Base-by-base conservation (phyloP, 2,797 vertebrate species). In the Lerista edwardsae region DNA sequence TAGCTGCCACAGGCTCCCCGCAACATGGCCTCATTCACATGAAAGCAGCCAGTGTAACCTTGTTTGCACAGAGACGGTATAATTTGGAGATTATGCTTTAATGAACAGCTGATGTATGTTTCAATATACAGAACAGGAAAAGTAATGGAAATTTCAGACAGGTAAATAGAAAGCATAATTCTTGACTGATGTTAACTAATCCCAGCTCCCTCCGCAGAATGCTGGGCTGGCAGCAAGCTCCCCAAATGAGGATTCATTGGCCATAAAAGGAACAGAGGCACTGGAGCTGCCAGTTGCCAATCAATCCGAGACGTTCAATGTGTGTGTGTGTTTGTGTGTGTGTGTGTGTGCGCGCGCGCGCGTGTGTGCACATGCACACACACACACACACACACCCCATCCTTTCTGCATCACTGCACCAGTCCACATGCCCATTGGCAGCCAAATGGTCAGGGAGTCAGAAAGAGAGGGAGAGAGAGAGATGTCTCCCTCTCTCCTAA, bases 81-180 rank as follows among this genome's bases (percentile, higher is more conserved):
- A 69, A 84, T 71, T 75, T 71, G 83, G 85, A 93, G 82, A 80
- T 82, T 79, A 82, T 39, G 74, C 88, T 87, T 88, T 89, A 92
- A 92, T 85, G 91, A 94, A 90, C 9, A 83, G 87, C 91, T 92
- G 92, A 92, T 84, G 85, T 87, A 89, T 74, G 89, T 82, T 92
- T 91, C 91, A 90, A 88, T 90, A 88, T 1, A 86, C 27, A 0
- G 57, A 86, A 39, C 82, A 82, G 83, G 89, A 85, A 73, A 80
- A 85, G 84, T 84, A 76, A 23, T 2, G 73, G 90, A 51, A 89
- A 86, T 91, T 67, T 89, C 25, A 44, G 85, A 68, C 0, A 5
- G 89, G 91, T 88, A 84, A 89, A 85, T 15, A 75, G 80, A 25
- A 57, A 47, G 71, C 82, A n/a, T 59, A 34, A 27, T 84, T 93